Base-by-base conservation (phyloP, 2,888 invertebrate species). In the Nematopogon swammerdamellus region DNA sequence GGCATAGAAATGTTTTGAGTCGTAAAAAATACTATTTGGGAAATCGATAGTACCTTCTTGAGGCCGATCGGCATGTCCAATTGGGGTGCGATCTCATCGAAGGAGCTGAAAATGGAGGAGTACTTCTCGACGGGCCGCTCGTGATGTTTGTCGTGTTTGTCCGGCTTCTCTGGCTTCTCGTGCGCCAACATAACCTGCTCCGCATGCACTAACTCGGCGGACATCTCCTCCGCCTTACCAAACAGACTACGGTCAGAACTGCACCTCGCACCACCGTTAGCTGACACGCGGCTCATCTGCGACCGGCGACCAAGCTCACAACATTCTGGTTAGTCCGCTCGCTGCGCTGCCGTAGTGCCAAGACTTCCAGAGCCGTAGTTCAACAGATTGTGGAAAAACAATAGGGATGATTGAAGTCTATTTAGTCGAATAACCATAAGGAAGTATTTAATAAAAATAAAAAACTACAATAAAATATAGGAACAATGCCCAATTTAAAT, bases 151-250 rank as follows among this genome's bases (percentile, higher is more conserved):
- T 69, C 70, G 45, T 57, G 62, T 57, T 73, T 75, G 65, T 69
- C 70, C 36, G 14, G 11, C 14, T 44, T 72, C 67, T 74, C 61
- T 56, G 69, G 67, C 67, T 73, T 75, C 61, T 77, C 77, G 61
- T 79, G 77, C 65, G 67, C 72, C 70, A 68, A 72, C 77, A 79
- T 76, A 71, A 77, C 74, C 75, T 79, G 73, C 70, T 76, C 76
- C 47, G 77, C 77, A 67, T 75, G 76, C 66, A 65, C 73, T 76
- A 79, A 71, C 64, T 76, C 77, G 63, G 68, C 73, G 65, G 76
- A 67, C 75, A 77, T 70, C 65, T 67, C 63, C 75, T 75, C 76
- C 69, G 79, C 79, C 75, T 76, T 79, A 57, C 72, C 72, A 36
- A 79, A 76, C 67, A 77, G 71, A 76, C 72, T 10, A 25, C 36